Evolutionary conservation across 2,797 vertebrate genomes (phyloP), one percentile per base, ranked within the genome.

Genomic region (Peromyscus melanophrys): DNA sequence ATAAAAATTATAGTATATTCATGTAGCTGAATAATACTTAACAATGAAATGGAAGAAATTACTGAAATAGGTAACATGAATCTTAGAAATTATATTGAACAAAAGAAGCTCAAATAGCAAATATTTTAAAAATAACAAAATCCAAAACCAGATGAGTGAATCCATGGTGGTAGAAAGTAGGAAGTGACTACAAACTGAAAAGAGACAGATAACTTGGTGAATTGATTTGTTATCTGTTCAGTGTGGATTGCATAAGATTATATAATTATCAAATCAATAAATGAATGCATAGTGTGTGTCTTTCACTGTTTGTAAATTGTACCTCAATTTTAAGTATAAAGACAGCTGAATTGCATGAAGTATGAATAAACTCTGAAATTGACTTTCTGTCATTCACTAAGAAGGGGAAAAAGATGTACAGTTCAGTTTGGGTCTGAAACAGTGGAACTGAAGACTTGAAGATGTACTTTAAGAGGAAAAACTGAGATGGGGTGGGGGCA

Each of bases 331-430:
- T 77, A 85, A 94, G 52, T 77, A 34, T 89, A 82, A 80, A 94
- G 7, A 92, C 14, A 89, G 10, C 65, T 90, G 49, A 81, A 69
- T 91, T 80, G 37, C 19, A 59, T 67, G 6, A 69, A 71, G 29
- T 77, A 6, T 94, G 86, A 89, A 95, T 61, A 67, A 49, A 80
- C 83, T 95, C 81, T 92, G 82, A 97, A 92, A 27, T 71, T 88
- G 59, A 49, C 46, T 92, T 40, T 86, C 3, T 85, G 1, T 46
- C 14, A 71, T 92, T 89, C 43, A 37, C 78, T 86, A 85, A 91
- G 61, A 95, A 88, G 59, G 27, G 27, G 27, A 29, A 34, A 29
- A 27, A 49, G 37, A 0, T 69, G 1, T 75, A 4, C 27, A 86
- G 29, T 82, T 34, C 17, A 31, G n/a, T 82, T 29, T 93, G 52